phyloP scores from a whole-genome alignment of 2,113 vertebrate genomes.

The Leiothrix lutea region DNA sequence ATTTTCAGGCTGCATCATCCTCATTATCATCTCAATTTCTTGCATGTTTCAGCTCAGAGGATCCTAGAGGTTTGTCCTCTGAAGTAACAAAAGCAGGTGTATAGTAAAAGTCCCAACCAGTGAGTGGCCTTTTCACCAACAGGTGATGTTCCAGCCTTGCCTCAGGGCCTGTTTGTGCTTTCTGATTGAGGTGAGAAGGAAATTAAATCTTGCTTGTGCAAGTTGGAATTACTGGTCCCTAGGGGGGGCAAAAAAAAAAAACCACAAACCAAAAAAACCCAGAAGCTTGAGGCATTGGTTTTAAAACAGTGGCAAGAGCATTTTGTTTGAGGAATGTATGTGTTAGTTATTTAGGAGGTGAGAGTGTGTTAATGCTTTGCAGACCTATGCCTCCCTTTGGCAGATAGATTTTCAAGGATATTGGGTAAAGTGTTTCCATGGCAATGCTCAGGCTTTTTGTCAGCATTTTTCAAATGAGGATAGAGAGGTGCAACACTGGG shows the following conservation, averaged over 20 bases:
- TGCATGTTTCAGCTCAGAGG: not conserved
- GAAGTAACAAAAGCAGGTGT: not conserved
- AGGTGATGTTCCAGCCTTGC: not conserved
- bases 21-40: not conserved
- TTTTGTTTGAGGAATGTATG: not conserved
- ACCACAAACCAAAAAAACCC: not conserved
- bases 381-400: not conserved
- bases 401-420: not conserved
- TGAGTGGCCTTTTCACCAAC: rapidly evolving
- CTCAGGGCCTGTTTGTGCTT: not conserved
- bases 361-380: not conserved
- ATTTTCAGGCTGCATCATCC: not conserved
- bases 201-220: not conserved
- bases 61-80: not conserved
- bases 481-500: not conserved
- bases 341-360: not conserved
- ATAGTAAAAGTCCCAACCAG: not conserved
- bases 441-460: not conserved
- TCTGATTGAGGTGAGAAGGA: not conserved
- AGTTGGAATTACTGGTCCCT: not conserved
- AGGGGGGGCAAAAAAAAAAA: too few relatives aligned
- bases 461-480: not conserved
- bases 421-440: not conserved
- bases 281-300: not conserved
- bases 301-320: not conserved